These are phyloP conservation scores for Cinclus mexicanus DNA, from an alignment of 2,113 vertebrate genomes.

Conservation along the genomic window DNA sequence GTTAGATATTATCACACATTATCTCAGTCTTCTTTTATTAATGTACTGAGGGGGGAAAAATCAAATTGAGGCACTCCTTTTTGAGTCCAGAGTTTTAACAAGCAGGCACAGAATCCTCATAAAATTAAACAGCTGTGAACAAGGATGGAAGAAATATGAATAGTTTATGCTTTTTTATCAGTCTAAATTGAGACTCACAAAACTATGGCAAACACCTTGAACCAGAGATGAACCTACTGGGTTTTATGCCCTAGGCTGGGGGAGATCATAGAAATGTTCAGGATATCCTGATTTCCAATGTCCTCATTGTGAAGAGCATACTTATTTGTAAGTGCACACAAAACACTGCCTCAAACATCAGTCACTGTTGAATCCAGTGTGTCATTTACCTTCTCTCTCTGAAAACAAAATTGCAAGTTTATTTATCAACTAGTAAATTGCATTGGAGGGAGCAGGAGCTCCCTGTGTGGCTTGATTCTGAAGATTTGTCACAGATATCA, in stretches of 20 bases:
- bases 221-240: not conserved
- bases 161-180: not conserved
- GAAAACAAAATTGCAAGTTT: not conserved
- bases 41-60: not conserved
- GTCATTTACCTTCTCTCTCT: not conserved
- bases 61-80: not conserved
- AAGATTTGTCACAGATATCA: not conserved
- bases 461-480: not conserved
- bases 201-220: not conserved
- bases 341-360: not conserved
- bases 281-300: not conserved
- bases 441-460: not conserved
- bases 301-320: not conserved
- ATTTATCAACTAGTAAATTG: not conserved
- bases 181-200: not conserved
- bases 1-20: not conserved
- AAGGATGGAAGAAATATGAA: not conserved
- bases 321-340: not conserved
- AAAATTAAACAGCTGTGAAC: not conserved
- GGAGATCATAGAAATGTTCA: not conserved
- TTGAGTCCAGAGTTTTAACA: not conserved
- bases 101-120: not conserved
- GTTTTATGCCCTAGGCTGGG: not conserved
- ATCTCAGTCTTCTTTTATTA: not conserved
- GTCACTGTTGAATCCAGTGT: not conserved